phyloP scores from a whole-genome alignment of 1,140 invertebrate species.

The Macrotrachela quadricornifera region DNA sequence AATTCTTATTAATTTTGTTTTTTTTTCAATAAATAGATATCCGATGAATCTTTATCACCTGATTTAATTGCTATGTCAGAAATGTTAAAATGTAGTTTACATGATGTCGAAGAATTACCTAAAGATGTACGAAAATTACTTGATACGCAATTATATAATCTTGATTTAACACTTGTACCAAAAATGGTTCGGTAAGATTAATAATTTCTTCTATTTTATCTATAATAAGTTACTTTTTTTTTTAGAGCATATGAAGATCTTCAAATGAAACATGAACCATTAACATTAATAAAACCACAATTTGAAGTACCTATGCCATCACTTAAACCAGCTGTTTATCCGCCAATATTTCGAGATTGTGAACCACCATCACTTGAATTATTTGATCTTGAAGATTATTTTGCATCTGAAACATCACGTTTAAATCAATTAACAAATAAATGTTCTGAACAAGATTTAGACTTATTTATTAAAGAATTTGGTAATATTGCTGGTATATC shows the following conservation, averaged over 20 bases:
- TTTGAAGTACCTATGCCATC: conserved; percentile 89
- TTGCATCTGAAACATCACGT: conserved; percentile 69
- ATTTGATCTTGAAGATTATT: conserved; percentile 90
- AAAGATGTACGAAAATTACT: conserved; percentile 60
- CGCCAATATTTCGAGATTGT: conserved; percentile 78
- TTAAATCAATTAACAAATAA: conserved; percentile 78
- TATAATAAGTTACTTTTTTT: too few species aligned
- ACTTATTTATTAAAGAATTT: conserved; percentile 73
- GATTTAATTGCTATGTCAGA: conserved; percentile 63
- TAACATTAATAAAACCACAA: conserved; percentile 76
- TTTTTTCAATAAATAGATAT: conserved; percentile 38
- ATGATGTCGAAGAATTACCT: conserved; percentile 55
- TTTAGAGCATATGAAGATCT: conserved; percentile 46
- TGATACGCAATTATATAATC: conserved; percentile 59
- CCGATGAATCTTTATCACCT: conserved; percentile 72
- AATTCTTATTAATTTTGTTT: too few species aligned
- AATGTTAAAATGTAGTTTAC: conserved; percentile 56
- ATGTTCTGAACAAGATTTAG: conserved; percentile 52
- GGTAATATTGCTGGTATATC: conserved; percentile 47
- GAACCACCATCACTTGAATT: conserved; percentile 73
- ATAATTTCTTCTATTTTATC: too few species aligned
- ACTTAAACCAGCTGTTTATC: conserved; percentile 79
- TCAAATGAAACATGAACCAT: conserved; percentile 65
- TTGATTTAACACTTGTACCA: conserved; percentile 63
- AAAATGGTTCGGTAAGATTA: too few species aligned